Percentiles rank a stretch among this genome's conserved stretches.
These are phyloP conservation scores for Incurvaria masculella DNA, from an alignment of 2,888 invertebrate species.

Conservation along the genomic window DNA sequence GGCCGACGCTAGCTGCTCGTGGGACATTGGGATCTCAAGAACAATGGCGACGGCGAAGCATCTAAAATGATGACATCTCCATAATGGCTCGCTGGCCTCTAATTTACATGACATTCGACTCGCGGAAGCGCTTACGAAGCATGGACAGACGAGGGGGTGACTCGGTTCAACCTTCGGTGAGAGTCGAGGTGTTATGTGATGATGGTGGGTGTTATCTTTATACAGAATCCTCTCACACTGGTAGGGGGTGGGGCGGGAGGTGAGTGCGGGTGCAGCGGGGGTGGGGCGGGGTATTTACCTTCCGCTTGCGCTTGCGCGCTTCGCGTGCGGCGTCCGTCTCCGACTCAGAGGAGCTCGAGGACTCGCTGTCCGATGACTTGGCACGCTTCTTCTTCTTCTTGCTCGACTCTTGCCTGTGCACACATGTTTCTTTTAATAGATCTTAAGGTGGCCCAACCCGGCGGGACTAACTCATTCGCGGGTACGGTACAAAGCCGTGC, in stretches of 20 bases:
- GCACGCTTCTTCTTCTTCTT: constrained; percentile 59
- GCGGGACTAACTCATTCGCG: too few relatives aligned
- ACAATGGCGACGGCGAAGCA: too few relatives aligned
- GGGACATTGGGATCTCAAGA: too few relatives aligned
- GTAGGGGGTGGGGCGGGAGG: background rate
- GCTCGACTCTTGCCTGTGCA: constrained; percentile 36
- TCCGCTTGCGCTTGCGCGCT: constrained; percentile 43
- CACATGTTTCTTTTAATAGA: too few relatives aligned
- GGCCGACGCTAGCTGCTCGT: too few relatives aligned
- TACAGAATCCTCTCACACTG: background rate
- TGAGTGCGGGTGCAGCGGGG: background rate
- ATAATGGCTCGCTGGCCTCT: too few relatives aligned
- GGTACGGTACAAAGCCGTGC: too few relatives aligned
- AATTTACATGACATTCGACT: too few relatives aligned
- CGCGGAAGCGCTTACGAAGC: background rate
- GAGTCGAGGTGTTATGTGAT: background rate
- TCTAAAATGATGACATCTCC: too few relatives aligned
- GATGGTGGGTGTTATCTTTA: background rate
- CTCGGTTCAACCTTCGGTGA: background rate
- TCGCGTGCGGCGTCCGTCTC: constrained; percentile 34
- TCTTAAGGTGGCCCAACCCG: too few relatives aligned
- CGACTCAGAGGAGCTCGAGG: constrained; percentile 42
- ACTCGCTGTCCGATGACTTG: constrained; percentile 50
- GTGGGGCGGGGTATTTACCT: constrained; percentile 28
- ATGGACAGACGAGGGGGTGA: too few relatives aligned